Conservation (phyloP, 2,797 vertebrate genomes). For the Tragelaphus oryx region DNA sequence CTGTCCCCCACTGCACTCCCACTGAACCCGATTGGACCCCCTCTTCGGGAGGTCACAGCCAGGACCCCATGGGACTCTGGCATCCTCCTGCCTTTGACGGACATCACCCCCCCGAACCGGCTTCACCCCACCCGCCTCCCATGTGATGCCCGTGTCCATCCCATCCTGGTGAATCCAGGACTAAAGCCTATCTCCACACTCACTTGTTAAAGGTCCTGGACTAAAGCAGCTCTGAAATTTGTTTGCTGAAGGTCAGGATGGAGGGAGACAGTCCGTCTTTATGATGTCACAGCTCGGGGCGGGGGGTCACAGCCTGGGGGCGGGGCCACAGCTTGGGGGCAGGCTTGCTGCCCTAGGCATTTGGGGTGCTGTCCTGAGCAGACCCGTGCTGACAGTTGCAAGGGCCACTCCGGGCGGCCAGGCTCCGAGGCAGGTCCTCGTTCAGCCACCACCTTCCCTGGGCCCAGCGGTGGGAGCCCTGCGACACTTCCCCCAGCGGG, state of each 20-base stretch:
- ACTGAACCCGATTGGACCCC: neutral
- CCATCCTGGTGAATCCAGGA: neutral
- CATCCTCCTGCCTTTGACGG: neutral
- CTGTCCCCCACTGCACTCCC: neutral
- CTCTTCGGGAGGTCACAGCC: neutral
- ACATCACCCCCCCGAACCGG: accelerated
- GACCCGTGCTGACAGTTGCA: neutral
- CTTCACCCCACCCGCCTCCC: accelerated
- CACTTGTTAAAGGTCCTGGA: neutral
- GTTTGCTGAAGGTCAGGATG: neutral
- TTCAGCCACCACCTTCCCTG: neutral
- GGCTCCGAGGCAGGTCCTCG: neutral
- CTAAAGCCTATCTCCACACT: neutral
- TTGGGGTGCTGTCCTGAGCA: neutral
- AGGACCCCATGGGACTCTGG: neutral
- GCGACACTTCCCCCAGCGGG: accelerated
- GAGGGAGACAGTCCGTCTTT: neutral
- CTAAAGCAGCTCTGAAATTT: neutral
- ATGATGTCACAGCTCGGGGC: neutral
- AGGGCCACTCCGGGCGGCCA: no score
- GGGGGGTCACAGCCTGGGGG: neutral
- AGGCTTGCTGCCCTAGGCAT: neutral
- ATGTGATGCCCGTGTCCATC: neutral
- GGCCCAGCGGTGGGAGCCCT: accelerated
- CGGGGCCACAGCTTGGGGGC: neutral